Percentiles rank a stretch among this genome's conserved stretches.
phyloP scores from a whole-genome alignment of 2,888 invertebrate genomes.

The Cheilosia urbana region DNA sequence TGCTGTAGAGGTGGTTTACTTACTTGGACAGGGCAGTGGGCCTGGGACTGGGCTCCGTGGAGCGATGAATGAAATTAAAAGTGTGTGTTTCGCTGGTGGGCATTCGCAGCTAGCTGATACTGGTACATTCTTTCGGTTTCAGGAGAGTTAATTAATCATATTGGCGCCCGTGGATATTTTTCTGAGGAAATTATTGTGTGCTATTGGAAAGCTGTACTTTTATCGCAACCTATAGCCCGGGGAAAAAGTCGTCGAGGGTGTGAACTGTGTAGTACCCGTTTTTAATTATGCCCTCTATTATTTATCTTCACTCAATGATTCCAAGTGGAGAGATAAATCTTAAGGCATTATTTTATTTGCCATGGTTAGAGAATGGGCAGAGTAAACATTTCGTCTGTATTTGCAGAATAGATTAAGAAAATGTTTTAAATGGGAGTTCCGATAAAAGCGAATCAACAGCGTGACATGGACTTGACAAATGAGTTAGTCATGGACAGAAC shows the following conservation, averaged over 20 bases:
- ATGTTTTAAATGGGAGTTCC: constrained; percentile 14
- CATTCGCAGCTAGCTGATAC: constrained; percentile 7
- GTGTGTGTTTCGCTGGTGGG: constrained; percentile 42
- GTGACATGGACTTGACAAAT: constrained; percentile 32
- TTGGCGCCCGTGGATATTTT: constrained; percentile 55
- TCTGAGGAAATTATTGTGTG: constrained; percentile 17
- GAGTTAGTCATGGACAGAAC: neutral
- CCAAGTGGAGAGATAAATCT: constrained; percentile 10
- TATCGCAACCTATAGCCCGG: constrained; percentile 62
- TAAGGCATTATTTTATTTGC: constrained; percentile 29
- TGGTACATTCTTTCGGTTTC: constrained; percentile 41
- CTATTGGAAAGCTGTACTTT: constrained; percentile 56
- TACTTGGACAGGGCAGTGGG: constrained; percentile 51
- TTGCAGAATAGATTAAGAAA: constrained; percentile 26
- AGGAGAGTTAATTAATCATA: constrained; percentile 58
- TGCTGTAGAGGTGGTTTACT: constrained; percentile 60
- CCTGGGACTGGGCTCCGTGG: constrained; percentile 35
- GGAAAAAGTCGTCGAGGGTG: constrained; percentile 40
- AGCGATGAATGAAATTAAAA: constrained; percentile 69
- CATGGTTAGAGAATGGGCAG: constrained; percentile 29
- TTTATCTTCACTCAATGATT: constrained; percentile 42
- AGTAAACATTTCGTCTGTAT: constrained; percentile 24
- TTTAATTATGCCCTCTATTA: constrained; percentile 31
- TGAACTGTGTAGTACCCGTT: constrained; percentile 52
- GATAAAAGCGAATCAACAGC: constrained; percentile 33